Evolutionary conservation across 2,113 vertebrate species (phyloP).

Genomic region (Paratilapia polleni): DNA sequence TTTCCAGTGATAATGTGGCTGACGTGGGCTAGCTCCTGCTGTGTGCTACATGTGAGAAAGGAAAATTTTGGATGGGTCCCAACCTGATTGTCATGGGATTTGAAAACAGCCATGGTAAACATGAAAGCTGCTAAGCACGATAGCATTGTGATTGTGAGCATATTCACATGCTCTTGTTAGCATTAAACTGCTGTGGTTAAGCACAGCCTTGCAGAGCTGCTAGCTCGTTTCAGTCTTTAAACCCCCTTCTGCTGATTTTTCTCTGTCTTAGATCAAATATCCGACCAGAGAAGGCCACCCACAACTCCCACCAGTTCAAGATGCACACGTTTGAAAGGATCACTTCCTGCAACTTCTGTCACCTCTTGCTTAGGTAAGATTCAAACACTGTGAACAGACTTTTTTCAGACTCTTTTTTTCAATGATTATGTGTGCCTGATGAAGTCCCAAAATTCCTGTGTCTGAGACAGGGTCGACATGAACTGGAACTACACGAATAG

Average conservation of each 20-base stretch:
- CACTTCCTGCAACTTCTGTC: conserved; percentile 89
- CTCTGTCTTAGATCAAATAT: conserved; percentile 87
- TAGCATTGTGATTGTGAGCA: neutral
- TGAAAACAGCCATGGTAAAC: neutral
- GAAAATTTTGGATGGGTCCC: neutral
- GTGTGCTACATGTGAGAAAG: neutral
- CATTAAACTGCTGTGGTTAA: neutral
- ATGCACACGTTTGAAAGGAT: conserved; percentile 92
- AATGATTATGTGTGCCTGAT: neutral
- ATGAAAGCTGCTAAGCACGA: neutral
- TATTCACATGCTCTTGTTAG: neutral
- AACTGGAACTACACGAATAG: neutral
- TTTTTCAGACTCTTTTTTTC: neutral
- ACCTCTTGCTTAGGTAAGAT: conserved; percentile 89
- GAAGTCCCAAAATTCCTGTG: neutral
- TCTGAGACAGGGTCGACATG: neutral
- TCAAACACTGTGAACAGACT: neutral
- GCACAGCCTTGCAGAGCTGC: neutral
- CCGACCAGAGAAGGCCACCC: conserved; percentile 86
- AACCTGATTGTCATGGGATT: neutral
- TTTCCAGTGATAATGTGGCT: neutral
- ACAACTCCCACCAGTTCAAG: conserved; percentile 90
- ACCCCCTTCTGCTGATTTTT: neutral
- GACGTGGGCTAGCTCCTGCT: neutral
- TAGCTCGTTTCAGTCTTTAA: neutral